Conservation (phyloP, 2,888 invertebrate genomes). For the Ichneumoninae sp. region DNA sequence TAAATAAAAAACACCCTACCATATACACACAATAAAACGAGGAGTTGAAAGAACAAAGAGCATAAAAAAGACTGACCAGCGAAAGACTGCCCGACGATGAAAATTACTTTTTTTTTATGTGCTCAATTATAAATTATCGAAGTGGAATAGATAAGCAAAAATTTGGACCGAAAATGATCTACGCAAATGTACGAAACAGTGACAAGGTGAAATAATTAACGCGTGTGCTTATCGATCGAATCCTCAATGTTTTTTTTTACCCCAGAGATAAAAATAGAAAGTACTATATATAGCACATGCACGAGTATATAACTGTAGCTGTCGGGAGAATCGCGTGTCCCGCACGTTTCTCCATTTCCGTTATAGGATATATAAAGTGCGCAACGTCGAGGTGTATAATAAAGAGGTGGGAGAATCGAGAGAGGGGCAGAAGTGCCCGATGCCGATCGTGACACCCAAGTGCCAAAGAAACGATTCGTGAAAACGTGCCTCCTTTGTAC, state of each 20-base stretch:
- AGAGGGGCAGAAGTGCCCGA: slow-evolving; percentile 17
- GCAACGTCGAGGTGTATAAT: slow-evolving; percentile 13
- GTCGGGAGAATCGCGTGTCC: slow-evolving; percentile 44
- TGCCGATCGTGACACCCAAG: slow-evolving; percentile 22
- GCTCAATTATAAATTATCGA: not conserved
- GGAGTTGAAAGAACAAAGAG: not conserved
- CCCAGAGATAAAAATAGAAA: slow-evolving; percentile 42
- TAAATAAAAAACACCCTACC: not conserved
- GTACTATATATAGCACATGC: slow-evolving; percentile 8
- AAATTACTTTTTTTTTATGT: not conserved
- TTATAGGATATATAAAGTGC: slow-evolving; percentile 26
- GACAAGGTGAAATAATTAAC: slow-evolving; percentile 6
- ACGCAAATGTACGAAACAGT: not conserved
- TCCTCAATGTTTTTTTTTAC: not conserved
- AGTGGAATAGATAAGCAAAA: not conserved
- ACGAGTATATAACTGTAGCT: slow-evolving; percentile 23
- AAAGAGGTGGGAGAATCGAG: not conserved
- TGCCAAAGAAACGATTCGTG: slow-evolving; percentile 30
- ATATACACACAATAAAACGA: not conserved
- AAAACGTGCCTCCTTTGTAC: slow-evolving; percentile 4
- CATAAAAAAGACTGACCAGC: not conserved
- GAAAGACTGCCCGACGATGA: not conserved
- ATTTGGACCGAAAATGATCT: not conserved
- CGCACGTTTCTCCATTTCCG: slow-evolving; percentile 59
- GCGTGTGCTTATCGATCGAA: slow-evolving; percentile 24